Evolutionary conservation across 1,140 invertebrate genomes (phyloP).

Genomic region (Aporrectodea caliginosa): DNA sequence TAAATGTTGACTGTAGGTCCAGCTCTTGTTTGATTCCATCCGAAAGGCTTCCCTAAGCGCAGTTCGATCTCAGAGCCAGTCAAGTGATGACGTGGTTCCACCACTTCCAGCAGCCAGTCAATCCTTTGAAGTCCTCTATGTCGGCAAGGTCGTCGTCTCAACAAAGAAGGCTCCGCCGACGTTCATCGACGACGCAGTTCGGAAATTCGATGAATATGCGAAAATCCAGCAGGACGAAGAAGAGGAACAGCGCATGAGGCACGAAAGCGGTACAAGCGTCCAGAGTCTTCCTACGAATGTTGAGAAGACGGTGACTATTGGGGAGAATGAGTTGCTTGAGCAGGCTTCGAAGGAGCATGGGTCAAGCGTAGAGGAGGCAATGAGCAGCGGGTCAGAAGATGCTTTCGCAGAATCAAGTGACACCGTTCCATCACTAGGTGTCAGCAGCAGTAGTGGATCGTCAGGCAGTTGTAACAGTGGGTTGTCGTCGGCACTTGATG

Average conservation of each 20-base stretch:
- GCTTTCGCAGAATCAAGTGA: not conserved
- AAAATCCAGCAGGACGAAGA: conserved; percentile 63
- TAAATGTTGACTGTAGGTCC: too few relatives aligned
- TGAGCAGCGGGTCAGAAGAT: not conserved
- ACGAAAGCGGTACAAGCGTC: conserved; percentile 49
- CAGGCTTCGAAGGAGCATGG: not conserved
- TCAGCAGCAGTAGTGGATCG: not conserved
- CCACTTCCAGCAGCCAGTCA: not conserved
- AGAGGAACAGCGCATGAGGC: conserved; percentile 36
- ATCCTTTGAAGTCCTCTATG: conserved; percentile 70
- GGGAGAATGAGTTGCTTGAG: conserved; percentile 43
- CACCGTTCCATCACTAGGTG: not conserved
- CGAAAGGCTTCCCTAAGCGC: not conserved
- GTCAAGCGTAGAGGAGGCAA: not conserved
- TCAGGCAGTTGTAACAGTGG: too few relatives aligned
- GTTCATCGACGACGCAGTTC: conserved; percentile 83
- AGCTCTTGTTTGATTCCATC: not conserved
- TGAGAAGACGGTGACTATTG: conserved; percentile 41
- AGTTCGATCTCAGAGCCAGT: not conserved
- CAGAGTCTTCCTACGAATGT: conserved; percentile 46
- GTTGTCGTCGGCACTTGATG: too few relatives aligned
- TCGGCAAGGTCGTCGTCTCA: conserved; percentile 79
- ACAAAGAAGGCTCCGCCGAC: conserved; percentile 78
- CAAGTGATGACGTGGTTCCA: not conserved
- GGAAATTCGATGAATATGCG: conserved; percentile 73